These are phyloP conservation scores for Apostichopus japonicus DNA, from an alignment of 35 echinoderm and acorn worm genomes.

Conservation along the genomic window DNA sequence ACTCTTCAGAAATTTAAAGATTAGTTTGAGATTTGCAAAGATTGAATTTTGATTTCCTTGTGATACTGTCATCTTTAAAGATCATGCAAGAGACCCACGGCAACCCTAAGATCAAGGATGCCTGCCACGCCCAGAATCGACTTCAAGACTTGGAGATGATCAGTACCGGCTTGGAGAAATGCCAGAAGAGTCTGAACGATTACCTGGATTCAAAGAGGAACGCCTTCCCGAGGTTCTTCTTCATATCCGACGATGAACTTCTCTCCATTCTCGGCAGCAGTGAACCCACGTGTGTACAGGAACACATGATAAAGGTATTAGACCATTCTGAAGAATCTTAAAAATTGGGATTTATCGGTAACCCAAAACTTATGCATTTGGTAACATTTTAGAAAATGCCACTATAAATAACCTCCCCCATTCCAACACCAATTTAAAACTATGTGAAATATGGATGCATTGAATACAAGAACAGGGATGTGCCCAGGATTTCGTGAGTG, in stretches of 20 bases:
- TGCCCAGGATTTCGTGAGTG: no score
- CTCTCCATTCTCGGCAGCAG: slow-evolving; percentile 97
- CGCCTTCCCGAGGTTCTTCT: slow-evolving; percentile 98
- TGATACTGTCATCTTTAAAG: slow-evolving; percentile 21
- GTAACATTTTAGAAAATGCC: no score
- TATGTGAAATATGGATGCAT: no score
- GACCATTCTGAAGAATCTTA: background rate
- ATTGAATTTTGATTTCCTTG: no score
- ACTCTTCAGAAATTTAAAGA: no score
- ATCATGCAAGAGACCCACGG: slow-evolving; percentile 93
- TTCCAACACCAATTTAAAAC: no score
- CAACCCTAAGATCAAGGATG: slow-evolving; percentile 98
- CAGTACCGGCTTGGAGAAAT: slow-evolving; percentile 89
- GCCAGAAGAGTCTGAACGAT: slow-evolving; percentile 99
- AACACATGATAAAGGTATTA: slow-evolving; percentile 98
- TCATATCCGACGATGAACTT: slow-evolving; percentile 99
- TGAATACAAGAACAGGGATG: background rate
- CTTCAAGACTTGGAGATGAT: slow-evolving; percentile 98
- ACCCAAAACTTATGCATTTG: no score
- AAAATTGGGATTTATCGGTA: background rate
- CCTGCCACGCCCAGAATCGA: slow-evolving; percentile 84
- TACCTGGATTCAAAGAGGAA: slow-evolving; percentile 99
- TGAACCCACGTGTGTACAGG: slow-evolving; percentile 94
- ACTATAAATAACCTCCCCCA: no score
- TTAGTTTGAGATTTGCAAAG: no score